Percentiles rank a stretch among this genome's conserved stretches.
These are phyloP conservation scores for Agrochola macilenta DNA, from an alignment of 2,888 invertebrate genomes.

Conservation along the genomic window DNA sequence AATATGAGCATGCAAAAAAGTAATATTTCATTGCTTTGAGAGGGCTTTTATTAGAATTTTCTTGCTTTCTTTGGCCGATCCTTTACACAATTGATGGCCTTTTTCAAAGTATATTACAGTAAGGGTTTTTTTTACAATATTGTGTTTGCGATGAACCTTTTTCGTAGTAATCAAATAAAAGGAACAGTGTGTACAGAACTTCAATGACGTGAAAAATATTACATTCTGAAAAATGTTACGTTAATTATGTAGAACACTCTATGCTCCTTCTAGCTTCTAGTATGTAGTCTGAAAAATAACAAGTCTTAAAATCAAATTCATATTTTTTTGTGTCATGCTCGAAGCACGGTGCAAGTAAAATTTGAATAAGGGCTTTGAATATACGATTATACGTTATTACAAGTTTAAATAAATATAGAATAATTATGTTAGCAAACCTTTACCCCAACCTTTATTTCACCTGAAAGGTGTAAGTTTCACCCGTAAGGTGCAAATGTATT, in stretches of 20 bases:
- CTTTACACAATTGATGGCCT: slow-evolving; percentile 2
- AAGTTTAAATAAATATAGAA: background rate
- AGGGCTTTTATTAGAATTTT: slow-evolving; percentile 23
- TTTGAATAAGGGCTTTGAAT: background rate
- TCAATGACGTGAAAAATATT: background rate
- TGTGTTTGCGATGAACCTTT: slow-evolving; percentile 30
- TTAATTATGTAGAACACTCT: background rate
- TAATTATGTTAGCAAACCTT: too few species aligned
- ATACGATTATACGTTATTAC: background rate
- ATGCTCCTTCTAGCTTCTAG: background rate
- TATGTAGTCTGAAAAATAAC: background rate
- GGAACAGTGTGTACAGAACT: background rate
- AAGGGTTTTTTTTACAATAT: slow-evolving; percentile 25
- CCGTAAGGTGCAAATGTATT: too few species aligned
- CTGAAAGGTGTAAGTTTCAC: too few species aligned
- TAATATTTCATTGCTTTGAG: slow-evolving; percentile 4
- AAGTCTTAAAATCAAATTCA: background rate
- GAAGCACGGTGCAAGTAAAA: background rate
- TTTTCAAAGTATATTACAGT: slow-evolving; percentile 25
- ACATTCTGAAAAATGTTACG: background rate
- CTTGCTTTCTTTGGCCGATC: slow-evolving; percentile 4
- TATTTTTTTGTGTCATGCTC: background rate
- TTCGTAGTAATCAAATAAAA: slow-evolving; percentile 4
- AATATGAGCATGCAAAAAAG: background rate
- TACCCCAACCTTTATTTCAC: too few species aligned